A percentile compares a stretch with the other conserved stretches of the same genome.
Evolutionary conservation across 1,140 invertebrate species (phyloP).

Genomic region (Mycetomoellerius zeteki): DNA sequence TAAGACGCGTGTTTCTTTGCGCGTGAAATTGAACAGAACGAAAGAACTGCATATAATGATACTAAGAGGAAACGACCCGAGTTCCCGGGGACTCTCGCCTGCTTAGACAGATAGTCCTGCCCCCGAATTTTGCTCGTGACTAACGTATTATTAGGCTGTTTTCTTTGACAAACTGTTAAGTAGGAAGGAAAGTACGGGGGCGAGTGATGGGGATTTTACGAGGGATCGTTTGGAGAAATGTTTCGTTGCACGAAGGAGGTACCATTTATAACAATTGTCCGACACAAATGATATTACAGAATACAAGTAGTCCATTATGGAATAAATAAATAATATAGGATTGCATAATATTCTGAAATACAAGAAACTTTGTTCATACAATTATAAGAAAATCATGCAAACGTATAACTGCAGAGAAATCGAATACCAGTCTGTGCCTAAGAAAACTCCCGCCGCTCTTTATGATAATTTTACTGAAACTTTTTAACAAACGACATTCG

Average conservation of each 20-base stretch:
- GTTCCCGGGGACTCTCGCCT: constrained; percentile 1
- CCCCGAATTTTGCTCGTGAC: constrained; percentile 28
- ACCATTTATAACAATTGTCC: neutral
- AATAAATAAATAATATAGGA: neutral
- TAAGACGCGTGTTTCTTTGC: constrained; percentile 37
- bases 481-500: neutral
- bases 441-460: neutral
- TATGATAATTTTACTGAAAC: neutral
- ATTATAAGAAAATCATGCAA: neutral
- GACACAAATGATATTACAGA: neutral
- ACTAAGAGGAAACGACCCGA: constrained; percentile 17
- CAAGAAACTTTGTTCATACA: neutral
- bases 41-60: constrained; percentile 60
- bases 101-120: neutral
- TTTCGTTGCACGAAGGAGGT: neutral
- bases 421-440: neutral
- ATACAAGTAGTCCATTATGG: neutral
- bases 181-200: neutral
- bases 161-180: constrained; percentile 27
- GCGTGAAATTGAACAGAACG: constrained; percentile 68
- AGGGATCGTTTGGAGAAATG: neutral
- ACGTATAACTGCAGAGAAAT: neutral
- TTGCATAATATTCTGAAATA: neutral
- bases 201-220: constrained; percentile 22
- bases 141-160: constrained; percentile 68